A percentile compares a stretch with the other conserved stretches of the same genome.
Evolutionary conservation across 2,113 vertebrate genomes (phyloP).

Genomic region (Ceyx cyanopectus): DNA sequence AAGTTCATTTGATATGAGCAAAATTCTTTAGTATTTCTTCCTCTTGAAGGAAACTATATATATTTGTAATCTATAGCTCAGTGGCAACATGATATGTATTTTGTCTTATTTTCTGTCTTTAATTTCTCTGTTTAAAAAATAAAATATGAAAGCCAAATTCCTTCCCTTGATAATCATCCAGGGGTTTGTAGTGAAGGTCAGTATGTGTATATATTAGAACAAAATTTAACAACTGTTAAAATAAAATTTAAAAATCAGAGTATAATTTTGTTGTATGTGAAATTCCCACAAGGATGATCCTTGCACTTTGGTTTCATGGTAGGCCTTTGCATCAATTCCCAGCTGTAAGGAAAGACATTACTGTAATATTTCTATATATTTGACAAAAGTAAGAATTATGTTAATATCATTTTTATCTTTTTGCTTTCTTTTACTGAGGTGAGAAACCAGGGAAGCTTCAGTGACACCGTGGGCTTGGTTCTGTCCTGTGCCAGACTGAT

Average conservation of each 20-base stretch:
- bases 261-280: not conserved
- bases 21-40: slow-evolving; percentile 63
- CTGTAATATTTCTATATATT: slow-evolving; percentile 19
- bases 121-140: slow-evolving; percentile 62
- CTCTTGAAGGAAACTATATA: slow-evolving; percentile 43
- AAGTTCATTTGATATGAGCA: slow-evolving; percentile 46
- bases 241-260: not conserved
- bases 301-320: not conserved
- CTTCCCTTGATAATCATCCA: slow-evolving; percentile 31
- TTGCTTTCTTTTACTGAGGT: not conserved
- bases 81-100: slow-evolving; percentile 40
- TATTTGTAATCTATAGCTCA: slow-evolving; percentile 45
- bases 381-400: not conserved
- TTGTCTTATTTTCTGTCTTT: slow-evolving; percentile 61
- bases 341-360: slow-evolving; percentile 8
- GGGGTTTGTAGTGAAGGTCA: not conserved
- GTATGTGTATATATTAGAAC: not conserved
- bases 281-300: slow-evolving; percentile 2
- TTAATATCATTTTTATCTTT: not conserved
- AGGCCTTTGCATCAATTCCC: slow-evolving; percentile 15
- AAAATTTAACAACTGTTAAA: slow-evolving; percentile 40
- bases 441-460: not conserved
- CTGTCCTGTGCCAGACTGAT: not conserved
- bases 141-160: slow-evolving; percentile 56
- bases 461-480: not conserved